Base-by-base conservation (phyloP, 2,888 invertebrate species). In the Drosophila sordidula region DNA sequence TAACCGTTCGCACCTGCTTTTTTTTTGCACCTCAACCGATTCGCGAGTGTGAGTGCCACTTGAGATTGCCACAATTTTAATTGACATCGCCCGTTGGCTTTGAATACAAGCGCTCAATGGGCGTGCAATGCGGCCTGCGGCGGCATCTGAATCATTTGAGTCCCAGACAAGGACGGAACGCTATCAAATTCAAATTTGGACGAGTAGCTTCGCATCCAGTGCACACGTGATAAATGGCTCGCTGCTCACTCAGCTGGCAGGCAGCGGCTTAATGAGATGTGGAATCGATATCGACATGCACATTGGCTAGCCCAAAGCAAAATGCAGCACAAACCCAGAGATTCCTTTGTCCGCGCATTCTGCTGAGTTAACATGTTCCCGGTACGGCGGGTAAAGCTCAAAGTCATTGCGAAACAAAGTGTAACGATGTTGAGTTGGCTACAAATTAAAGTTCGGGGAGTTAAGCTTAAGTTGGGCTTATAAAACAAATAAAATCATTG, bases 1-100 rank as follows among this genome's bases (percentile, higher is more conserved):
- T n/a, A 29, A 6, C 26, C 8, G 8, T 29, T 25, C 14, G 18
- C 18, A 18, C 18, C 18, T 18, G 18, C 2, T 14, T 22, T n/a
- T 3, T 5, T 12, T 6, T 6, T 29, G 9, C n/a, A 45, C 18
- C 18, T 47, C 32, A 54, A 51, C 39, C 22, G 61, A 57, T 62
- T 58, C 57, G 69, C 18, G 55, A 18, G 50, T 66, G 52, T 55
- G 66, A 70, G 76, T 78, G 74, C 55, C 86, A 78, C 83, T 85
- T 75, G 67, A 85, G 74, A 54, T 85, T 76, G 77, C 83, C 74
- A 70, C 87, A 87, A 74, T 79, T 87, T 83, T 83, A 83, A 83
- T 87, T 83, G 82, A 82, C 82, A 82, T 70, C 70, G 63, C 65
- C 66, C 65, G 44, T 72, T 58, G 57, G 70, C 61, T 83, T 64